Base-by-base conservation (phyloP, 2,888 invertebrate genomes). In the Apodemia mormo region DNA sequence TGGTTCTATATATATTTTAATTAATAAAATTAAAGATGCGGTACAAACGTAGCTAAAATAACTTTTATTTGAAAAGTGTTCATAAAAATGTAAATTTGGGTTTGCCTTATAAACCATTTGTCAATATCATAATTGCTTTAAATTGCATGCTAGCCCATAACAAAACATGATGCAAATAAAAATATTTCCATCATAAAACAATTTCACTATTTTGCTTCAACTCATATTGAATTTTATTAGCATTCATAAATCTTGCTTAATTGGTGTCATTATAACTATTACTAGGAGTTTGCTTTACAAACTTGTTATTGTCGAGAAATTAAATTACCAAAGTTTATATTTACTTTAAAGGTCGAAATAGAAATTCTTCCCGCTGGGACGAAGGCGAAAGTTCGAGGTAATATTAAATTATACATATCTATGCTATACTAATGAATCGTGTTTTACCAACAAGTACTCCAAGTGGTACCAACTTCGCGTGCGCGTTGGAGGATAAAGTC, bases 401-500 rank as follows among this genome's bases (percentile, higher is more conserved):
- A 84, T 84, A 83, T 81, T 80, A 85, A 88, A 87, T 87, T 86
- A 88, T 86, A 78, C 81, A 81, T 83, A 78, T 43, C 40, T 43
- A 58, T 52, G 76, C 85, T 86, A 86, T 89, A 89, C 84, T 90
- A 89, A 89, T 86, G 85, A 84, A 79, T 74, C 76, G 76, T 79
- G 78, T 78, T 79, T 84, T 76, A 74, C 71, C 71, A 82, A 85
- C 84, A 90, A 91, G 90, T 91, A 91, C 87, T 70, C 84, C 83
- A 85, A 89, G 86, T 89, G 90, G 90, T 88, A 90, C 89, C 82
- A 75, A 74, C 78, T 75, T 90, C 82, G 89, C 90, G 89, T 90
- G 90, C 81, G 82, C 76, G 76, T 78, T 76, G 79, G 75, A 83
- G 80, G 85, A 85, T 3, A 86, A 84, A 81, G 79, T 75, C 77